phyloP scores from a whole-genome alignment of 2,797 vertebrate species.

The Lithobates pipiens region DNA sequence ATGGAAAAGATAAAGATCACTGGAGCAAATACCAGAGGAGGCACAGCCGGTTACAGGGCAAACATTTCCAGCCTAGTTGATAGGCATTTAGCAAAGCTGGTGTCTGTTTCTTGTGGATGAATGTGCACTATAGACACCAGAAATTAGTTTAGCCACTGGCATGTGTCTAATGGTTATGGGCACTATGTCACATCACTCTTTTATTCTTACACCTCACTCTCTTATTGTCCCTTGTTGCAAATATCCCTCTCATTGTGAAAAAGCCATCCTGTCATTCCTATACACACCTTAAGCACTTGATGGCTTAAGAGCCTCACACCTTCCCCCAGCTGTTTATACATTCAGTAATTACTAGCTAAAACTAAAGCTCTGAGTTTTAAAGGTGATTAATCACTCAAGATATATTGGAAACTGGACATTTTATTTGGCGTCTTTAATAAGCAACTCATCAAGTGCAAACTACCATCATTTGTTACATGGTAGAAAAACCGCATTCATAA shows the following conservation, averaged over 20 bases:
- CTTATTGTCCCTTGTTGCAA: neutral
- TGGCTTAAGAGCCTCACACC: neutral
- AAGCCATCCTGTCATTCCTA: neutral
- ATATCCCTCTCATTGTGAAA: neutral
- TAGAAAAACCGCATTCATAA: neutral
- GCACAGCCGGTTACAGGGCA: too few relatives aligned
- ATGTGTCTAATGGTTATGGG: too few relatives aligned
- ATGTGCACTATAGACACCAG: too few relatives aligned
- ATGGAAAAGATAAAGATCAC: too few relatives aligned
- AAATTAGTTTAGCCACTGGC: too few relatives aligned
- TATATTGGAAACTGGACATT: neutral
- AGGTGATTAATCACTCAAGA: neutral
- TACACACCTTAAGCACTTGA: neutral
- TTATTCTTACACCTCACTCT: neutral
- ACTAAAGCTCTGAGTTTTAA: neutral
- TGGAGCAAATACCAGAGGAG: too few relatives aligned
- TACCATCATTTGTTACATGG: neutral
- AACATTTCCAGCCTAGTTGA: too few relatives aligned
- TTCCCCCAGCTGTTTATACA: neutral
- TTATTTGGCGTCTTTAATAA: neutral
- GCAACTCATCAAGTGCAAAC: neutral
- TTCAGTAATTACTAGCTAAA: neutral
- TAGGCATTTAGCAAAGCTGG: too few relatives aligned
- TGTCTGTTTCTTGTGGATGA: too few relatives aligned
- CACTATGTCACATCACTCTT: neutral